Conservation (phyloP, 2,797 vertebrate genomes). For the Enteromius trimaculatus region DNA sequence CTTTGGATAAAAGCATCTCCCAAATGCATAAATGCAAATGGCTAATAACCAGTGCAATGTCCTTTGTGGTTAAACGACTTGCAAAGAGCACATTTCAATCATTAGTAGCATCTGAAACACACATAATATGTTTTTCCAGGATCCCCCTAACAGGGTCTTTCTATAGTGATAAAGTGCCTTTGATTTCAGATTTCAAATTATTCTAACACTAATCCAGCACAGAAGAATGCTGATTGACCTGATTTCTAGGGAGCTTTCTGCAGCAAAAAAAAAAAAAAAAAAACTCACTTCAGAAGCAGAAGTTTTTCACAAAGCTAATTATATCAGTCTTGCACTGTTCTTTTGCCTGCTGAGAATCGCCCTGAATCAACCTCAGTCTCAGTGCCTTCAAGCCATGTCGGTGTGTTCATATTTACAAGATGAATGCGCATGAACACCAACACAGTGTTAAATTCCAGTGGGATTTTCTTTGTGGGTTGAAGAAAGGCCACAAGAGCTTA, state of each 20-base stretch:
- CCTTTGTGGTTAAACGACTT: not conserved
- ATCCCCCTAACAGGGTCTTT: not conserved
- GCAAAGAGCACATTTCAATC: not conserved
- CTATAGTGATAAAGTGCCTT: constrained; percentile 2
- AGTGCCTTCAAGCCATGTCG: not conserved
- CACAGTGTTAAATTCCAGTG: not conserved
- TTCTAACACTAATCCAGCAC: not conserved
- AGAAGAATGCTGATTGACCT: constrained; percentile 29
- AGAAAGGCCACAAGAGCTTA: not conserved
- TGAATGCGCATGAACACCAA: not conserved
- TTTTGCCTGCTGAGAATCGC: constrained; percentile 29
- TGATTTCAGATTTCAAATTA: constrained; percentile 8
- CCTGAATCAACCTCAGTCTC: constrained; percentile 8
- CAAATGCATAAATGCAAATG: not conserved
- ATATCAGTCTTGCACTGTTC: constrained; percentile 5
- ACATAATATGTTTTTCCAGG: not conserved
- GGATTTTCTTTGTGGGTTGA: not conserved
- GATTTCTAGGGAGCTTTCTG: constrained; percentile 10
- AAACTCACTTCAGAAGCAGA: constrained; percentile 13
- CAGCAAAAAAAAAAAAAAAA: no score
- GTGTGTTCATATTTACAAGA: not conserved
- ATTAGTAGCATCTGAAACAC: not conserved
- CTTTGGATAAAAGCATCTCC: not conserved
- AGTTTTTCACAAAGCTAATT: constrained; percentile 28
- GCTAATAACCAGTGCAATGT: not conserved